Evolutionary conservation across 2,888 invertebrate genomes (phyloP), one percentile per base, ranked within the genome.

Genomic region (Smittia aterrima): DNA sequence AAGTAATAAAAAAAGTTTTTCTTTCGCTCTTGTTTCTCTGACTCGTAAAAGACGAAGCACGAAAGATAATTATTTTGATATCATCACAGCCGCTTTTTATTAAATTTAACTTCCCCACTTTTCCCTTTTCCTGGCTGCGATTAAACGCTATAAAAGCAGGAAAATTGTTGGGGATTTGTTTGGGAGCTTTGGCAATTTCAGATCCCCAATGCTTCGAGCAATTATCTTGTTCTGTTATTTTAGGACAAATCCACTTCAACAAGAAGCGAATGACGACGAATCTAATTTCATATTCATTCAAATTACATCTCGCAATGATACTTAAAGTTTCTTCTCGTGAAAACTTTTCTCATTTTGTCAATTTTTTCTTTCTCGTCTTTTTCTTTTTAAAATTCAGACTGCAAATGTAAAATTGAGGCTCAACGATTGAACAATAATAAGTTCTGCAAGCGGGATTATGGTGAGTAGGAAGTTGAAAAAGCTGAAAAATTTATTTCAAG

Each of bases 361-460:
- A 66, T 66, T 16, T 16, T 24, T 18, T n/a, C 27, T 66, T 27
- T n/a, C 66, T 18, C 13, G 1, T 25, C 6, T 27, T 54, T 20
- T 68, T n/a, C 41, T 22, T 75, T 79, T 79, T 22, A 77, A 83
- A 83, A n/a, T n/a, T 32, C 92, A 83, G 95, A 95, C 87, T 93
- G 93, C 85, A 91, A 92, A 84, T 96, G 95, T 87, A 92, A 92
- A 85, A 92, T 93, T 82, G 92, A 92, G 83, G 95, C 95, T 79
- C 91, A 91, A 86, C 90, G 93, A 79, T 87, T 97, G 84, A 97
- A 95, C 82, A 89, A 95, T 84, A 94, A 92, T 88, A 98, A 97
- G 87, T 98, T 91, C 84, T 94, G 93, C 91, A 93, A 93, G 86
- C 90, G 96, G 86, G 97, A 98, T 85, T 98, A 95, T 88, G 98